These are phyloP conservation scores for Chloroceryle inda DNA, from an alignment of 2,797 vertebrate genomes.

Conservation along the genomic window DNA sequence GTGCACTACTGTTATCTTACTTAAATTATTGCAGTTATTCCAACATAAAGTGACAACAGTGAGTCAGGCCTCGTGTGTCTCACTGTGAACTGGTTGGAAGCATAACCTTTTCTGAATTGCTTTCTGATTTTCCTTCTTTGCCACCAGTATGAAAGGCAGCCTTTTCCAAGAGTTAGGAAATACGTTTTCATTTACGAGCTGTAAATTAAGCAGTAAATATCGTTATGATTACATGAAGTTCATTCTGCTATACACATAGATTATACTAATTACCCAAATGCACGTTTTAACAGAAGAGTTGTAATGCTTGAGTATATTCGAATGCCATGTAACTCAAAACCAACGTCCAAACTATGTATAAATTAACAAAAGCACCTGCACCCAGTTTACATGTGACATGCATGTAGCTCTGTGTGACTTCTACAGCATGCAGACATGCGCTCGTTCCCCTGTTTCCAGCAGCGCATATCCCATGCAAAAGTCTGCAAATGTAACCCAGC, in stretches of 20 bases:
- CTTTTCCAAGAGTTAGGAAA: slow-evolving; percentile 37
- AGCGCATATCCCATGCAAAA: slow-evolving; percentile 38
- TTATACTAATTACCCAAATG: slow-evolving; percentile 23
- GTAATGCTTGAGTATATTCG: slow-evolving; percentile 11
- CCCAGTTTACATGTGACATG: slow-evolving; percentile 20
- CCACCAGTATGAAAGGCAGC: neutral
- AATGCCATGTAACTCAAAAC: neutral
- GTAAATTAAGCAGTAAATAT: slow-evolving; percentile 43
- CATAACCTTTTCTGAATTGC: neutral
- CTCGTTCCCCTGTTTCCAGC: neutral
- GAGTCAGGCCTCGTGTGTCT: neutral
- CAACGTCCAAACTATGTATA: neutral
- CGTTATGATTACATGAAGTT: slow-evolving; percentile 39
- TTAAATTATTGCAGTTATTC: slow-evolving; percentile 1
- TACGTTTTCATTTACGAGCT: slow-evolving; percentile 32
- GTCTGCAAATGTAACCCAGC: slow-evolving; percentile 59
- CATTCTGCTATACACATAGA: slow-evolving; percentile 32
- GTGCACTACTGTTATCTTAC: neutral
- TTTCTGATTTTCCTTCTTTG: slow-evolving; percentile 28
- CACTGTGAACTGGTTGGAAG: slow-evolving; percentile 24
- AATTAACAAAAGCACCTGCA: neutral
- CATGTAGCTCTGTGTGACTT: neutral
- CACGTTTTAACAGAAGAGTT: neutral
- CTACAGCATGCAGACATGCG: neutral
- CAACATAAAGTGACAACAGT: neutral